phyloP scores from a whole-genome alignment of 1,140 invertebrate species.

The Apolygus lucorum region DNA sequence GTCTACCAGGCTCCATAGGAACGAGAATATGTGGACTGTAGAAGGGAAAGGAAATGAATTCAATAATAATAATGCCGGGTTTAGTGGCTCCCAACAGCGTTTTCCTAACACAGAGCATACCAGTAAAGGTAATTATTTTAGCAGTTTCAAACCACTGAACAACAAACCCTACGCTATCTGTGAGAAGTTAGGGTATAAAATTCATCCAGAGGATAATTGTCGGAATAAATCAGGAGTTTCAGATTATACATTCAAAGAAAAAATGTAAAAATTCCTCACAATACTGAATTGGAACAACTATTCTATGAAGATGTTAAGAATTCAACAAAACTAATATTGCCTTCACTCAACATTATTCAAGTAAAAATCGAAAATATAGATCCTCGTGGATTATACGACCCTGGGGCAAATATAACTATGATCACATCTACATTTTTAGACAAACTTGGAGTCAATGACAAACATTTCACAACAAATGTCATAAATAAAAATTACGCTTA shows the following conservation, averaged over 20 bases:
- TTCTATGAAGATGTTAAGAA: not conserved
- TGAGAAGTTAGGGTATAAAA: not conserved
- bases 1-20: not conserved
- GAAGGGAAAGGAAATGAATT: not conserved
- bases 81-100: no score
- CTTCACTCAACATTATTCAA: not conserved
- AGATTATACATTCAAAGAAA: not conserved
- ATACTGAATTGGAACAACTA: not conserved
- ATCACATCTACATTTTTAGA: not conserved
- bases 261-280: not conserved
- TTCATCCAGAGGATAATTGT: not conserved
- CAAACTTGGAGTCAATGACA: not conserved
- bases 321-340: not conserved
- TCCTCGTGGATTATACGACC: not conserved
- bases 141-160: not conserved
- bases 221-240: not conserved
- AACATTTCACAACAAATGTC: not conserved
- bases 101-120: not conserved
- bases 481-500: conserved; percentile 5
- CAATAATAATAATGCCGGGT: not conserved
- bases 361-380: conserved; percentile 9
- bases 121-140: not conserved
- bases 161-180: not conserved
- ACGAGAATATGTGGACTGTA: not conserved
- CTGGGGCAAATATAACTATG: conserved; percentile 1